Conservation (phyloP, 2,113 vertebrate species). For the Entelurus aequoreus region DNA sequence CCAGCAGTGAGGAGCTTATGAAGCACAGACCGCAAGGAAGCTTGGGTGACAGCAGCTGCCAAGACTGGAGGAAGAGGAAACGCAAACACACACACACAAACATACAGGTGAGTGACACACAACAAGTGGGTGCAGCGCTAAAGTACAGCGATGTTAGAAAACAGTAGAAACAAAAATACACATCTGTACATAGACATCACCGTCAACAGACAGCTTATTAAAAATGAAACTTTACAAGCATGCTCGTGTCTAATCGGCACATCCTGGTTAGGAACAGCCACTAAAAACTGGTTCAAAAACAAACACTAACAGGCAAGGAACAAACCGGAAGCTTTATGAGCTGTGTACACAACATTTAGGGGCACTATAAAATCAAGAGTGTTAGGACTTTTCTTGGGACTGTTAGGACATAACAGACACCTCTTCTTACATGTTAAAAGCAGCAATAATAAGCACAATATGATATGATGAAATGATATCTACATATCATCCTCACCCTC, state of each 20-base stretch:
- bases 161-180: constrained; percentile 5
- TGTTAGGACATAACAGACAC: too few species aligned
- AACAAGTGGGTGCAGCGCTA: constrained; percentile 27
- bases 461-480: too few species aligned
- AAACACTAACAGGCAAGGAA: too few species aligned
- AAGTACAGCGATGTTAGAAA: constrained; percentile 15
- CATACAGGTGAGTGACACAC: constrained; percentile 16
- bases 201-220: background rate
- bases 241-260: background rate
- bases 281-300: too few species aligned
- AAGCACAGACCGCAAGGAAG: constrained; percentile 98
- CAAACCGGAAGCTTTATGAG: too few species aligned
- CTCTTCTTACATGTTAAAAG: too few species aligned
- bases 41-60: constrained; percentile 99
- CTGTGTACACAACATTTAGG: too few species aligned
- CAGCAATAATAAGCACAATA: too few species aligned
- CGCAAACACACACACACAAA: constrained; percentile 2
- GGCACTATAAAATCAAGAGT: too few species aligned
- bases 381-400: too few species aligned
- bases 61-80: constrained; percentile 77
- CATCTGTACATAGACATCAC: background rate
- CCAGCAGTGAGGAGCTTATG: constrained; percentile 98
- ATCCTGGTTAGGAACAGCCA: background rate
- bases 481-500: constrained; percentile 77
- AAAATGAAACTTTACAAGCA: background rate